phyloP scores from a whole-genome alignment of 2,797 vertebrate genomes.

The Mormyrus hasselquistii region DNA sequence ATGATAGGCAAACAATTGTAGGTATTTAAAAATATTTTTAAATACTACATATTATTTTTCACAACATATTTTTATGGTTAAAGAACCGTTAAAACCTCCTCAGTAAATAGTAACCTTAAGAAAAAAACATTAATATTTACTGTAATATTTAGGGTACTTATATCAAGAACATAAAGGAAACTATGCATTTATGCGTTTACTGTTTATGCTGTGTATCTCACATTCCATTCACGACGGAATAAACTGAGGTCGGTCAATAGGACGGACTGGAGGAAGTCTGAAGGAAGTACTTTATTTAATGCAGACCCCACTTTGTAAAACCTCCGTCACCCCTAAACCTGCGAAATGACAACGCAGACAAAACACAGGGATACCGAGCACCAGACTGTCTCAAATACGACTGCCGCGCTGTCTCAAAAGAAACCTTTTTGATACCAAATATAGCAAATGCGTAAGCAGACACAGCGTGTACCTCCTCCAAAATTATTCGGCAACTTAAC shows the following conservation, averaged over 20 bases:
- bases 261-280: constrained; percentile 30
- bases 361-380: constrained; percentile 44
- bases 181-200: not conserved
- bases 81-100: not conserved
- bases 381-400: constrained; percentile 41
- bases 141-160: not conserved
- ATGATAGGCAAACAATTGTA: not conserved
- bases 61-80: not conserved
- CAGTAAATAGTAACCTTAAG: not conserved
- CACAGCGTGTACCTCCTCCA: not conserved
- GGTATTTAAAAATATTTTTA: not conserved
- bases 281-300: constrained; percentile 28
- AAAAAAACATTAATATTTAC: not conserved
- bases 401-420: constrained; percentile 30
- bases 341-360: constrained; percentile 52
- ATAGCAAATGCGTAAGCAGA: constrained; percentile 32
- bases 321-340: constrained; percentile 40
- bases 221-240: constrained; percentile 31
- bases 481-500: not conserved
- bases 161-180: not conserved
- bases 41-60: not conserved
- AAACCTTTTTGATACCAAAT: constrained; percentile 39
- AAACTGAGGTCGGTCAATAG: constrained; percentile 31
- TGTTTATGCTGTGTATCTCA: not conserved
- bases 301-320: constrained; percentile 41